Base-by-base conservation (phyloP, 2,797 vertebrate genomes). In the Geotria australis region DNA sequence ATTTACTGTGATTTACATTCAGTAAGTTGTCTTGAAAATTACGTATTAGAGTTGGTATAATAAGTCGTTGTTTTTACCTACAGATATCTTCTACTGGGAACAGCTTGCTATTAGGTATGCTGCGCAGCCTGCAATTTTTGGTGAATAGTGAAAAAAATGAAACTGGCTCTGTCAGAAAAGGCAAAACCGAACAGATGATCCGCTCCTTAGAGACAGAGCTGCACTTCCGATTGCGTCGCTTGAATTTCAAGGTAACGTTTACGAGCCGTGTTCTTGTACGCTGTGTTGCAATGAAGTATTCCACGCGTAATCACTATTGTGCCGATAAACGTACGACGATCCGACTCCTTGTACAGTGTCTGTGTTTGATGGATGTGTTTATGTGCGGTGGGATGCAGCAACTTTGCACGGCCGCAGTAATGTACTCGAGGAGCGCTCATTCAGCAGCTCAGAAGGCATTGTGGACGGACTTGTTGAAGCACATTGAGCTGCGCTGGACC, bases 401-500 rank as follows among this genome's bases (percentile, higher is more conserved):
- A 4, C 68, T 94, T 57, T 64, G 62, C 3, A 67, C 60, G 14
- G 66, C 94, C 64, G 69, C 64, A 0, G 69, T 77, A 45, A 70
- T 70, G 58, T 63, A 73, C 2, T 56, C 58, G 0, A 0, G 46
- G 6, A 47, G 1, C 10, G 63, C 60, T 56, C 65, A 60, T 8
- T 61, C 46, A 6, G 62, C 48, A 1, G 56, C 63, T 46, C 72
- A 73, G 1, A 60, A 15, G 24, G 64, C 60, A 2, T 58, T 85
- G 8, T 64, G 78, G 15, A 58, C 47, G 0, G 66, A 75, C 4
- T 62, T 77, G 7, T 45, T 86, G 7, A 72, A 76, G 64, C 78
- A 82, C 10, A 70, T 95, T 59, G 85, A 94, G 63, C 71, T 89
- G 61, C 79, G 85, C 47, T 95, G 84, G 88, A 74, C 75, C 0